These are phyloP conservation scores for Chrysina gloriosa DNA, from an alignment of 2,888 invertebrate genomes.

Conservation along the genomic window DNA sequence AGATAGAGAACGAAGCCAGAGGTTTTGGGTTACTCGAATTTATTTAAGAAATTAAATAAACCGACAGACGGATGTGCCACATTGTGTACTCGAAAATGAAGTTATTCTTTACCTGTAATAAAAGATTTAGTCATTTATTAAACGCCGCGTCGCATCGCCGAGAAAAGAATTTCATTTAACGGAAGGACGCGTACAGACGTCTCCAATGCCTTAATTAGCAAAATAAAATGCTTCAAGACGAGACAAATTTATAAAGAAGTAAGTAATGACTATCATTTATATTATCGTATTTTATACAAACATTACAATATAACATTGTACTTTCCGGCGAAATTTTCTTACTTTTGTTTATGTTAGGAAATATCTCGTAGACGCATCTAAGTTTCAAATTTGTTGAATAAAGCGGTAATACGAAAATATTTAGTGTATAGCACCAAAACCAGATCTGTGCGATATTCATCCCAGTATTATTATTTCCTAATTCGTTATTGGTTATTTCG, in stretches of 20 bases:
- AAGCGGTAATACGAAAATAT: too few relatives aligned
- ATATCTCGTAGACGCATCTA: too few relatives aligned
- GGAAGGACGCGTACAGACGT: constrained; percentile 1
- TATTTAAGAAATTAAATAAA: constrained; percentile 53
- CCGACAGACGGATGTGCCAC: constrained; percentile 30
- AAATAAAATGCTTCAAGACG: constrained; percentile 7
- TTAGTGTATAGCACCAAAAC: too few relatives aligned
- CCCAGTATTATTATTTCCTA: too few relatives aligned
- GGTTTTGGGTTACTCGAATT: constrained; percentile 48
- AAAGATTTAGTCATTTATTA: constrained; percentile 35
- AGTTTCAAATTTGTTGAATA: too few relatives aligned
- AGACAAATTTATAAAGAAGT: neutral
- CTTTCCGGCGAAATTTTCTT: too few relatives aligned
- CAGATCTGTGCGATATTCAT: too few relatives aligned
- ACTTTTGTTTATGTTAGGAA: too few relatives aligned
- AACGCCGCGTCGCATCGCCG: constrained; percentile 12
- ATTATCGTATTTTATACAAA: neutral
- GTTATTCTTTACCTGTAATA: constrained; percentile 33
- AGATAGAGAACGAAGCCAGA: constrained; percentile 43
- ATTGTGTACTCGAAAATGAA: constrained; percentile 33
- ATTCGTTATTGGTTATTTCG: too few relatives aligned
- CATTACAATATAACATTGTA: too few relatives aligned
- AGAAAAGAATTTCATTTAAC: constrained; percentile 35
- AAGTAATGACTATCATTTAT: constrained; percentile 1
- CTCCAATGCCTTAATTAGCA: constrained; percentile 23